Evolutionary conservation across 2,888 invertebrate species (phyloP), one percentile per base, ranked within the genome.

Genomic region (Cantharis flavilabris): DNA sequence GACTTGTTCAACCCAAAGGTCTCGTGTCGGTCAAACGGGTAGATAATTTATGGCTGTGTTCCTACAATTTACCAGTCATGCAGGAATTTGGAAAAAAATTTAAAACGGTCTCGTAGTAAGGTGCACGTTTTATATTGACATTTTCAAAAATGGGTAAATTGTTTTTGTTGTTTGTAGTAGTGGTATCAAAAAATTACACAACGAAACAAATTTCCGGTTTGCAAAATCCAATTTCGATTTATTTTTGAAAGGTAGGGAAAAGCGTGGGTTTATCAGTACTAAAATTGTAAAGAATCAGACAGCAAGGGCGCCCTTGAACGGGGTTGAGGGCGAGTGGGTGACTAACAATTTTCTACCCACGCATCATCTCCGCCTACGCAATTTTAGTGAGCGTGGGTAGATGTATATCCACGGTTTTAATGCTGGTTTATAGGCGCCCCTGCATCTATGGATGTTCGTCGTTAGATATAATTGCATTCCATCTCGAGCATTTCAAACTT

Each of bases 191-290:
- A 23, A 13, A n/a, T 23, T 67, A 23, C n/a, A 23, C 26, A 16
- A 26, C n/a, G 18, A 23, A 64, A 65, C 49, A 72, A 73, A 73
- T 70, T 69, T 30, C 70, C 63, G 63, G 69, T 73, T 73, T 69
- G 30, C 63, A 63, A 70, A 69, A 65, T 65, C 64, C 75, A 63
- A 73, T 70, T 70, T 70, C 64, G 49, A 65, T 75, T 64, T 70
- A 74, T 70, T 67, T 67, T 67, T 63, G 30, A 74, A 73, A 74
- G 67, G 71, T 62, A 49, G 14, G 69, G 16, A 49, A 65, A 73
- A 71, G 81, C 78, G 81, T 80, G 69, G 78, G 81, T 65, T 78
- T 78, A 79, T 78, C 76, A 72, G 77, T 71, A 76, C 75, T 78
- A 77, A 80, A 79, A 78, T 76, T 79, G 79, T 72, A 73, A 77